These are phyloP conservation scores for Flexamia atlantica DNA, from an alignment of 2,888 invertebrate genomes.

Conservation along the genomic window DNA sequence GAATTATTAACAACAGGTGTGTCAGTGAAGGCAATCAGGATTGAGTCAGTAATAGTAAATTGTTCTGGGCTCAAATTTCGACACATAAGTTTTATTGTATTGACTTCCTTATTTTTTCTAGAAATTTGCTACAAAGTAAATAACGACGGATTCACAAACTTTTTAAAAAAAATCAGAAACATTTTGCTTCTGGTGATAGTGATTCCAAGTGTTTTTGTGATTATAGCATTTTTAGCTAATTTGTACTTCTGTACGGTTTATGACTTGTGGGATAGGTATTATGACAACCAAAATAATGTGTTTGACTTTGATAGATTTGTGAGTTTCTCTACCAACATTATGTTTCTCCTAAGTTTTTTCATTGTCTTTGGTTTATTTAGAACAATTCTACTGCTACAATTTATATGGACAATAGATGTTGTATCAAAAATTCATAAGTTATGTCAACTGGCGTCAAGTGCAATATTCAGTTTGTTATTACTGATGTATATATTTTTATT, in stretches of 20 bases:
- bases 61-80: not conserved
- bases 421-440: too few relatives aligned
- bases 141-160: not conserved
- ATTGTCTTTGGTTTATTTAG: not conserved
- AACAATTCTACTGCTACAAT: not conserved
- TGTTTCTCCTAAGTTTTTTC: not conserved
- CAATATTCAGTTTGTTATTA: too few relatives aligned
- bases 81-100: slow-evolving; percentile 1
- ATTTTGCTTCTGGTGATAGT: not conserved
- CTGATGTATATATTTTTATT: too few relatives aligned
- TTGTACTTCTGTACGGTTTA: not conserved
- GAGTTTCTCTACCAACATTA: not conserved
- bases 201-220: not conserved
- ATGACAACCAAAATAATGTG: not conserved
- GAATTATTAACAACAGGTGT: slow-evolving; percentile 9
- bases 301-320: slow-evolving; percentile 16
- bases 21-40: not conserved
- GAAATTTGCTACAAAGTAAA: not conserved
- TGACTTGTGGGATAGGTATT: slow-evolving; percentile 10
- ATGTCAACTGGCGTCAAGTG: too few relatives aligned
- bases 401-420: too few relatives aligned
- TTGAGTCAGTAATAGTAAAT: not conserved
- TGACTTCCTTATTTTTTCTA: not conserved
- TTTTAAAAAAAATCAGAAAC: not conserved
- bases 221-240: not conserved